A percentile compares a stretch with the other conserved stretches of the same genome.
These are phyloP conservation scores for Apis cerana DNA, from an alignment of 1,140 invertebrate genomes.

Conservation along the genomic window DNA sequence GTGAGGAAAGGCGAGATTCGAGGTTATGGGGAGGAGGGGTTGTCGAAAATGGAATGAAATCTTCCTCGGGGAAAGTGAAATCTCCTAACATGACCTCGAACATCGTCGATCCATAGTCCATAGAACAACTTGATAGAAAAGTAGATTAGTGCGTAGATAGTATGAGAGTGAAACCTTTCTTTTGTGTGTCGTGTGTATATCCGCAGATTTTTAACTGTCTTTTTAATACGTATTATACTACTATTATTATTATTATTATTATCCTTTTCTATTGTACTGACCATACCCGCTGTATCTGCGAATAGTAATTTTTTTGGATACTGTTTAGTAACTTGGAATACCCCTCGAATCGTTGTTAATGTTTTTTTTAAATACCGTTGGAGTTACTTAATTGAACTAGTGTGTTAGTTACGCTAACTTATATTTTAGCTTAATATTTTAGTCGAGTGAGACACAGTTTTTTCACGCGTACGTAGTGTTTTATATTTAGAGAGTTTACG, in stretches of 20 bases:
- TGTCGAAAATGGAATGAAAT: not conserved
- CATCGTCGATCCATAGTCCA: constrained; percentile 61
- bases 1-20: constrained; percentile 32
- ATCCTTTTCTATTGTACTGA: constrained; percentile 47
- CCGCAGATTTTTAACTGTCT: constrained; percentile 58
- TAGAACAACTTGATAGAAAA: constrained; percentile 70
- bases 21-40: not conserved
- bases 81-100: constrained; percentile 13
- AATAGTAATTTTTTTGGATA: constrained; percentile 49
- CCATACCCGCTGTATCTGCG: constrained; percentile 50
- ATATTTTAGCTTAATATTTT: constrained; percentile 55
- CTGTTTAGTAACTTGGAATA: constrained; percentile 48
- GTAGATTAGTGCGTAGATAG: constrained; percentile 77
- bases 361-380: constrained; percentile 53
- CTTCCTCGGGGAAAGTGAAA: too few species aligned
- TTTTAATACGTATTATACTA: constrained; percentile 31
- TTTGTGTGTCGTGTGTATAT: constrained; percentile 74
- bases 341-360: constrained; percentile 50
- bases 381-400: constrained; percentile 54
- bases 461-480: constrained; percentile 57
- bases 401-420: constrained; percentile 57
- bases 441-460: constrained; percentile 55
- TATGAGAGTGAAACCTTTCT: constrained; percentile 72
- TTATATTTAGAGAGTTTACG: constrained; percentile 47
- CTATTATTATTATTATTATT: constrained; percentile 10